Conservation (phyloP, 2,797 vertebrate genomes). For the Labeo calbasu region DNA sequence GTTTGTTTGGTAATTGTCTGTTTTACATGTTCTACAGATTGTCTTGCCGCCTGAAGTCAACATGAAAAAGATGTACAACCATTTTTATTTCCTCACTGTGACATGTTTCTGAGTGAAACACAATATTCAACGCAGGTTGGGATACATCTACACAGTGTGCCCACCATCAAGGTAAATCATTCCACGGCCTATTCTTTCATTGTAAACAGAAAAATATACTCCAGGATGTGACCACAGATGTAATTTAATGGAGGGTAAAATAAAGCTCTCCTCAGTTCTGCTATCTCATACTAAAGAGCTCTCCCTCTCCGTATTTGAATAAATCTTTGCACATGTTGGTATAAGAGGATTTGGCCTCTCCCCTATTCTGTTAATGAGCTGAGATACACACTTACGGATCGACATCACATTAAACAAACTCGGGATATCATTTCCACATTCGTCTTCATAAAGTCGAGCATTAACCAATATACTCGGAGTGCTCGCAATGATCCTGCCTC, state of each 20-base stretch:
- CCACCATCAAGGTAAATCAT: neutral
- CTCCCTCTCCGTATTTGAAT: conserved; percentile 65
- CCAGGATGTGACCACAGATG: neutral
- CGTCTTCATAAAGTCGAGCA: conserved; percentile 37
- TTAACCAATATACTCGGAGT: conserved; percentile 23
- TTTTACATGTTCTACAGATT: conserved; percentile 17
- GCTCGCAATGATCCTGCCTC: neutral
- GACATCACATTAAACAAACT: conserved; percentile 63
- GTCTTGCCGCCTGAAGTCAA: neutral
- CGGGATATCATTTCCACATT: conserved; percentile 41
- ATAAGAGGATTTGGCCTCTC: conserved; percentile 76
- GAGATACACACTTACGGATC: conserved; percentile 72
- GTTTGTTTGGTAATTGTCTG: conserved; percentile 14
- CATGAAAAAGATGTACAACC: neutral
- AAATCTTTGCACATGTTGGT: conserved; percentile 71
- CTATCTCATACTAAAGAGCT: conserved; percentile 37
- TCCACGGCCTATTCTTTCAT: neutral
- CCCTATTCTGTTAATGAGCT: conserved; percentile 72
- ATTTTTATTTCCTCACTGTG: too few species aligned
- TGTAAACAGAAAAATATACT: neutral
- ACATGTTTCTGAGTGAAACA: neutral
- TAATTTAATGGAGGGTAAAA: neutral
- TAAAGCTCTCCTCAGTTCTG: neutral
- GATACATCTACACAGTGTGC: neutral
- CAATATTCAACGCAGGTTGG: neutral